These are phyloP conservation scores for Trachelus iudaicus DNA, from an alignment of 2,888 invertebrate genomes.

Conservation along the genomic window DNA sequence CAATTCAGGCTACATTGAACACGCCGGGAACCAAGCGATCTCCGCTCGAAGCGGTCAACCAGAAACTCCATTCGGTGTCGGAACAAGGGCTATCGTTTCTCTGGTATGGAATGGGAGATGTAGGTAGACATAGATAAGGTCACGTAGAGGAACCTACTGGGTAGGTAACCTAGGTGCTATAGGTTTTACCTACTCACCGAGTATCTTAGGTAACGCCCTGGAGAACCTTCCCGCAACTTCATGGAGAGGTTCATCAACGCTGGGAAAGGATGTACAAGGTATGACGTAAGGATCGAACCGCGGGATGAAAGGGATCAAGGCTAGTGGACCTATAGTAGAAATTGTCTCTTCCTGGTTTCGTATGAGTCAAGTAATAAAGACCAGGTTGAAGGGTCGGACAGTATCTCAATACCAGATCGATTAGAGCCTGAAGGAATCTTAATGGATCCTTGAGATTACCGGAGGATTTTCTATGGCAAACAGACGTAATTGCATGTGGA, in stretches of 20 bases:
- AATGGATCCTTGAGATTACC: slow-evolving; percentile 48
- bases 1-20: slow-evolving; percentile 44
- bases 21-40: slow-evolving; percentile 29
- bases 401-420: slow-evolving; percentile 45
- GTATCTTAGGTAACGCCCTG: background rate
- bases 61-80: slow-evolving; percentile 43
- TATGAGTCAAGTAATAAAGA: background rate
- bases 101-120: background rate
- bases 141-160: background rate
- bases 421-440: slow-evolving; percentile 47
- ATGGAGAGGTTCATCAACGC: too few relatives aligned
- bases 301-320: background rate
- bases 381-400: slow-evolving; percentile 29
- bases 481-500: slow-evolving; percentile 50
- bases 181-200: background rate
- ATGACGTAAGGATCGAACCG: background rate
- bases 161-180: background rate
- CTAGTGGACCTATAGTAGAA: background rate
- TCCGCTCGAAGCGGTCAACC: slow-evolving; percentile 35
- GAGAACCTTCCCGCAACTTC: background rate
- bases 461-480: slow-evolving; percentile 36
- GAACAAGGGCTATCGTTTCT: slow-evolving; percentile 37
- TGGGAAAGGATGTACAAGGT: background rate
- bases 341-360: background rate
- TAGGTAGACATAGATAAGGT: background rate